phyloP scores from a whole-genome alignment of 2,888 invertebrate species.

The Drosophila prolongata region DNA sequence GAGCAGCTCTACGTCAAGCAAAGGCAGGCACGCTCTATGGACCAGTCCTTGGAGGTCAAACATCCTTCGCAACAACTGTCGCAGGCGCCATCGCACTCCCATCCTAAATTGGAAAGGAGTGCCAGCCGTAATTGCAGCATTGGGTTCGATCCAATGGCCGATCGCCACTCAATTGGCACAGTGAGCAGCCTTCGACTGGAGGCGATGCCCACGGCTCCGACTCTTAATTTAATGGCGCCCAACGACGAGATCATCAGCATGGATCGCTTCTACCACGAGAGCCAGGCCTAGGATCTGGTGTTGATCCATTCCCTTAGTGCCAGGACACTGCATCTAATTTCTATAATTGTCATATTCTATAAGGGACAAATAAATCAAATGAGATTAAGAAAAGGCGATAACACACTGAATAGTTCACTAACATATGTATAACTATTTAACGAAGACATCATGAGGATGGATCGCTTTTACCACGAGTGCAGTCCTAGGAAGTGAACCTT shows the following conservation, averaged over 20 bases:
- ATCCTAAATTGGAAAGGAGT: not conserved
- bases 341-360: too few species aligned
- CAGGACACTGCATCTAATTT: not conserved
- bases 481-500: constrained; percentile 36
- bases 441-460: constrained; percentile 40
- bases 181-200: constrained; percentile 1
- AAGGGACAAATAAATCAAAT: too few species aligned
- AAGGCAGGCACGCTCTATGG: not conserved
- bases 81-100: not conserved
- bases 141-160: constrained; percentile 4
- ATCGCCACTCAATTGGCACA: constrained; percentile 3
- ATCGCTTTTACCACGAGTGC: constrained; percentile 54
- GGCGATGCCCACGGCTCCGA: not conserved
- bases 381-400: too few species aligned
- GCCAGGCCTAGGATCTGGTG: constrained; percentile 46
- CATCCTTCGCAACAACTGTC: not conserved
- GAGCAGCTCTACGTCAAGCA: constrained; percentile 83
- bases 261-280: constrained; percentile 49
- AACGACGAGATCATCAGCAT: constrained; percentile 42
- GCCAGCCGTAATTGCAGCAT: constrained; percentile 1
- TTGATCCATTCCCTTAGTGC: too few species aligned
- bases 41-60: not conserved
- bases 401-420: too few species aligned
- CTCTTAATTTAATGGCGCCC: constrained; percentile 27
- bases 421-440: not conserved